Percentiles rank a stretch among this genome's conserved stretches.
These are phyloP conservation scores for Ormia ochracea DNA, from an alignment of 2,888 invertebrate genomes.

Conservation along the genomic window DNA sequence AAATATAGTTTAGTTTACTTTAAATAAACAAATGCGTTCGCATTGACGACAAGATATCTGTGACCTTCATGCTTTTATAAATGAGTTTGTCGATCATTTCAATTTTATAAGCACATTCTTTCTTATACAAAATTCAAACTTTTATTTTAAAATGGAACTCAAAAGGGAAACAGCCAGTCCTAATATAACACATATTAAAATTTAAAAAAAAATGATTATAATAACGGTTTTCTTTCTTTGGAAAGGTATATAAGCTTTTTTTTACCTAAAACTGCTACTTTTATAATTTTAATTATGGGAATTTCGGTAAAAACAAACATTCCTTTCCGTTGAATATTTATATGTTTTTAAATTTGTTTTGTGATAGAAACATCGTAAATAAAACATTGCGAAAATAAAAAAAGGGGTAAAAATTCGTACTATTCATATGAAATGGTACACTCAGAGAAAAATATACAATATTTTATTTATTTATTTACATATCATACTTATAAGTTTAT, in stretches of 20 bases:
- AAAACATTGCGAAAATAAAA: neutral
- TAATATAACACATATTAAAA: constrained; percentile 31
- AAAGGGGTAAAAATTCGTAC: neutral
- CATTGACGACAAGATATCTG: constrained; percentile 10
- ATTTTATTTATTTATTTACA: too few species aligned
- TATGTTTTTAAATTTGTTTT: neutral
- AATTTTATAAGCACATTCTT: constrained; percentile 5
- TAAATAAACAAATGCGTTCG: neutral
- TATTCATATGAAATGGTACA: too few species aligned
- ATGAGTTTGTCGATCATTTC: constrained; percentile 15
- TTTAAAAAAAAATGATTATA: neutral
- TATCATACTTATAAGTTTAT: too few species aligned
- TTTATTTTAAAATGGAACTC: neutral
- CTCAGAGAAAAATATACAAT: too few species aligned
- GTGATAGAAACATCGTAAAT: neutral
- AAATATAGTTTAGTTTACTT: neutral
- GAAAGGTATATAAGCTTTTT: neutral
- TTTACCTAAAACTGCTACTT: neutral
- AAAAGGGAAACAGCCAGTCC: constrained; percentile 50
- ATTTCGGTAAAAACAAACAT: neutral
- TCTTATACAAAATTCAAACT: neutral
- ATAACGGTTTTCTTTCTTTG: neutral
- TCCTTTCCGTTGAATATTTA: neutral
- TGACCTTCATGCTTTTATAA: constrained; percentile 50
- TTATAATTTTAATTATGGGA: neutral